Evolutionary conservation across 2,797 vertebrate genomes (phyloP), one percentile per base, ranked within the genome.

Genomic region (Catamblyrhynchus diadema): DNA sequence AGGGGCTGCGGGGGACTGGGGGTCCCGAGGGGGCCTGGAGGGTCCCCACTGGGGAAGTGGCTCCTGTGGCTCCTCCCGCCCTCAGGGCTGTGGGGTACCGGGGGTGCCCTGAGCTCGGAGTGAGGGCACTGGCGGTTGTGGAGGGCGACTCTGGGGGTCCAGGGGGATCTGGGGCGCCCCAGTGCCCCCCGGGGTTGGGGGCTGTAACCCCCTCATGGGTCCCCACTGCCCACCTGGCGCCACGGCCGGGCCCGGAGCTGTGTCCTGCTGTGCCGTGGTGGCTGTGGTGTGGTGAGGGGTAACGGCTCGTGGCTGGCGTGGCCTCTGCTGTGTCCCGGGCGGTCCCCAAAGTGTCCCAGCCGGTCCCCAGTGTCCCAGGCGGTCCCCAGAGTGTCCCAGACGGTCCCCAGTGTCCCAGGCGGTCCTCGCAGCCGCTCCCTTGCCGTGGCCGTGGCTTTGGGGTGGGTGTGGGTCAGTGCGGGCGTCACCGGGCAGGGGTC

Each of bases 211-310:
- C 5, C 24, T 42, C 42, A 0, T 1, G 17, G 30, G 12, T 37
- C 22, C 25, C 25, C 9, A 1, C 3, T 19, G 19, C 42, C 10
- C 27, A 1, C 14, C 48, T 5, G 2, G 32, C 50, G 77, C 66
- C 39, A 0, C 1, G 12, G 56, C 45, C 0, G 4, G 37, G 57
- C 59, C 41, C 10, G 2, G 24, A 2, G 22, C 33, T 3, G 24
- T 3, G 56, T 23, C 67, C 51, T 1, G 57, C 73, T 25, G 35
- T 10, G 35, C 44, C 9, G 0, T 1, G 12, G 11, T 22, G 59
- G 8, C 30, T 5, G 8, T 51, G 85, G 1, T 4, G 24, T 30
- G 67, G 30, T 1, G 5, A 32, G 30, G 28, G 33, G 5, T 15
- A 5, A 12, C 4, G 8, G 59, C 66, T 12, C 15, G 1, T 17